A percentile compares a stretch with the other conserved stretches of the same genome.
Evolutionary conservation across 2,888 invertebrate species (phyloP).

Genomic region (Nymphalis urticae): DNA sequence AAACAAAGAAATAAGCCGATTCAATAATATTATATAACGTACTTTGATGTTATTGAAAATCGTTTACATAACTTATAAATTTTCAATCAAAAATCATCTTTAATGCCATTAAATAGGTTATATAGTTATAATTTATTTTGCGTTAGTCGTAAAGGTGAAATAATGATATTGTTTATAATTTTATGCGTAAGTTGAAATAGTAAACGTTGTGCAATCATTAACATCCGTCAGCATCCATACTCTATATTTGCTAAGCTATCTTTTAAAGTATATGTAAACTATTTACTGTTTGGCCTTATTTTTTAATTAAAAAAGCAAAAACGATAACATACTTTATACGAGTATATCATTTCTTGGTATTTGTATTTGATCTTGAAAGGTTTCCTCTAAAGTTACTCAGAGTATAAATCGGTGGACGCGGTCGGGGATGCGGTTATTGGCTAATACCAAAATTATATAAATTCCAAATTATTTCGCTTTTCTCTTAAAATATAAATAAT

Average conservation of each 20-base stretch:
- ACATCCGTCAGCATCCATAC: slow-evolving; percentile 44
- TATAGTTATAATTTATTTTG: neutral
- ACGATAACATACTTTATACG: no score
- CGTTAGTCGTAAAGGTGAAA: slow-evolving; percentile 2
- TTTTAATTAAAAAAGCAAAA: neutral
- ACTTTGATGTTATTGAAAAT: slow-evolving; percentile 6
- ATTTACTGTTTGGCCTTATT: neutral
- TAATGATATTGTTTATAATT: slow-evolving; percentile 4
- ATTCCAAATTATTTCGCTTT: neutral
- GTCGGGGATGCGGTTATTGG: no score
- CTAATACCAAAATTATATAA: neutral
- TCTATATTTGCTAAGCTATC: slow-evolving; percentile 4
- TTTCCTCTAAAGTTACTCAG: no score
- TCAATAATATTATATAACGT: slow-evolving; percentile 37
- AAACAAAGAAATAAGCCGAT: slow-evolving; percentile 36
- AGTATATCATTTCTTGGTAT: no score
- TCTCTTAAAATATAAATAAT: neutral
- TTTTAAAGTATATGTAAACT: neutral
- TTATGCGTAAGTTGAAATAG: slow-evolving; percentile 16
- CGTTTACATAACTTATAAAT: neutral
- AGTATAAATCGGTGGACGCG: no score
- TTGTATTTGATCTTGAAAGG: no score
- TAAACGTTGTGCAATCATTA: slow-evolving; percentile 41
- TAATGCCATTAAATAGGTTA: slow-evolving; percentile 7
- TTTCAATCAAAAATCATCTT: neutral